Base-by-base conservation (phyloP, 2,797 vertebrate genomes). In the Botia almorhae region DNA sequence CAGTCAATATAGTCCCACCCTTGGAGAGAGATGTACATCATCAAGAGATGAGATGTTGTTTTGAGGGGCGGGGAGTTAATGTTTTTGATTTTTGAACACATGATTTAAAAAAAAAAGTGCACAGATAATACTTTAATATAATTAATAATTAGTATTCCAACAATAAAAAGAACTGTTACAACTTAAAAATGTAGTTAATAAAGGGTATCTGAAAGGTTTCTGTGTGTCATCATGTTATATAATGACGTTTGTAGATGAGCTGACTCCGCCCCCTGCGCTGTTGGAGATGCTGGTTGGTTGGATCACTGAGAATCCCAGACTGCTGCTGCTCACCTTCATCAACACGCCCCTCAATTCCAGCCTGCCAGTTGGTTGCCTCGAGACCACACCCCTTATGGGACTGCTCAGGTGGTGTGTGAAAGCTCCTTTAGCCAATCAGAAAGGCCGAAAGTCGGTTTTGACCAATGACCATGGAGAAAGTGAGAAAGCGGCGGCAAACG, bases 401-500 rank as follows among this genome's bases (percentile, higher is more conserved):
- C 89, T 99, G 78, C 93, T 98, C 65, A 94, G 96, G 72, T 99
- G 97, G 97, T 98, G 97, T 0, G 95, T 98, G 85, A 97, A 97
- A 86, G 95, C 97, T 0, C 97, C 97, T 0, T 85, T 99, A 89
- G 96, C 95, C 50, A 96, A 96, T 78, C 94, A 91, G 13, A 92
- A 90, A 85, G 94, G 92, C 83, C 92, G 93, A 84, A 96, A 97
- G 85, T 88, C 87, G n/a, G 78, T 81, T 0, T 70, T 93, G 26
- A 84, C 91, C 29, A 94, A 94, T 0, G 93, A 93, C 58, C 94
- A 91, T 16, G 33, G 87, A 11, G 89, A 85, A 73, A 92, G 65
- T 7, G 90, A 91, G 53, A 74, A 81, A 6, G 89, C 86, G 13
- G 76, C 81, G 0, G 87, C 83, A 7, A 91, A 87, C 26, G 94